A percentile compares a stretch with the other conserved stretches of the same genome.
Evolutionary conservation across 2,888 invertebrate species (phyloP).

Genomic region (Acleris sparsana): DNA sequence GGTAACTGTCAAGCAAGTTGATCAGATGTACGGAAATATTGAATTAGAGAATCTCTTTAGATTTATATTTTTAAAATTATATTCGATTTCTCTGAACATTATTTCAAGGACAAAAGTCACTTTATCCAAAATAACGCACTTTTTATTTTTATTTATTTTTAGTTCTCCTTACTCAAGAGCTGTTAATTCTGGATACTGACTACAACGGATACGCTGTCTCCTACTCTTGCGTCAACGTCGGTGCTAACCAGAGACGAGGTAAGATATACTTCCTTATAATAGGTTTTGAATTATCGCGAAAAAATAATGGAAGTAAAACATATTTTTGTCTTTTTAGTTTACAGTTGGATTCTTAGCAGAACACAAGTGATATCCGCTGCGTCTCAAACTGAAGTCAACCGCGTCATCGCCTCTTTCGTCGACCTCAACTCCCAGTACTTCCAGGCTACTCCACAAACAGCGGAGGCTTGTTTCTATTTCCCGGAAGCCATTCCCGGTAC

Average conservation of each 20-base stretch:
- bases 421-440: slow-evolving; percentile 49
- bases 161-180: not conserved
- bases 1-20: slow-evolving; percentile 44
- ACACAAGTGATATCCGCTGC: not conserved
- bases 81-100: too few species aligned
- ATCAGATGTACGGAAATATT: too few species aligned
- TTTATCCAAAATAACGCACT: too few species aligned
- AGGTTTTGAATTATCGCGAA: rapidly evolving
- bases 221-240: too few species aligned
- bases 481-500: not conserved
- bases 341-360: slow-evolving; percentile 2
- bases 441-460: slow-evolving; percentile 39
- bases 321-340: not conserved
- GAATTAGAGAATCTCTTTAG: too few species aligned
- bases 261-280: too few species aligned
- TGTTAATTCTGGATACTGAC: too few species aligned
- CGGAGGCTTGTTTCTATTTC: slow-evolving; percentile 57
- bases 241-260: too few species aligned
- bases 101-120: too few species aligned
- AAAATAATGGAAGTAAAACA: too few species aligned
- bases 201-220: too few species aligned
- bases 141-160: not conserved
- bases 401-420: not conserved
- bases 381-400: not conserved
- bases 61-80: too few species aligned